Conservation (phyloP, 2,888 invertebrate species). For the Sarcophaga carnaria region DNA sequence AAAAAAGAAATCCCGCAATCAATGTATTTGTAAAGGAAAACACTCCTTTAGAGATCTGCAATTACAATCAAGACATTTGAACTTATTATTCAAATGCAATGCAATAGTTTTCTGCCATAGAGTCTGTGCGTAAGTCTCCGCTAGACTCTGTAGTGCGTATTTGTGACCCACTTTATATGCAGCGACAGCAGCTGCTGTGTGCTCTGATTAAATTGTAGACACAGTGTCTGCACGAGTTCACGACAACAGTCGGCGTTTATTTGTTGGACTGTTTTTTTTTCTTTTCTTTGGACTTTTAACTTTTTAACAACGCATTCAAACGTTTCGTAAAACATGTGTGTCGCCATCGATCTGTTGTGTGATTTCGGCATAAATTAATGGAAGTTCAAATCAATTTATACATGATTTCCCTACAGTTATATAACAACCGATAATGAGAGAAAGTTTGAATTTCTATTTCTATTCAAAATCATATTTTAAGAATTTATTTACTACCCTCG, state of each 20-base stretch:
- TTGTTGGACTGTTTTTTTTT: conserved; percentile 22
- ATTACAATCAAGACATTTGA: not conserved
- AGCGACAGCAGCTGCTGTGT: conserved; percentile 7
- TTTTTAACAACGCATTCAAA: not conserved
- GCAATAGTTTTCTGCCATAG: not conserved
- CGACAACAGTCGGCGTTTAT: conserved; percentile 19
- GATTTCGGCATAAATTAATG: conserved; percentile 17
- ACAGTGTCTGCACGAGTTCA: conserved; percentile 50
- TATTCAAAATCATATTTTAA: too few species aligned
- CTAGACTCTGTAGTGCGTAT: not conserved
- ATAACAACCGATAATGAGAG: too few species aligned
- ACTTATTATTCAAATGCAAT: not conserved
- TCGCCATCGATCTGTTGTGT: not conserved
- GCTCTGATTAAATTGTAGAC: conserved; percentile 46
- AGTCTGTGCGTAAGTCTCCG: not conserved
- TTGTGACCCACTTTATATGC: not conserved
- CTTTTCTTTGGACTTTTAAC: not conserved
- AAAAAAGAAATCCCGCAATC: not conserved
- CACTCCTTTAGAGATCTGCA: not conserved
- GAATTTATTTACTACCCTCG: too few species aligned
- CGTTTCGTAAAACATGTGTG: not conserved
- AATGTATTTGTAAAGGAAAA: not conserved
- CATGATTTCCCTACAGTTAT: too few species aligned
- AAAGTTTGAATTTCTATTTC: too few species aligned
- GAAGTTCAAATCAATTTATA: not conserved